A percentile compares a stretch with the other conserved stretches of the same genome.
Evolutionary conservation across 2,797 vertebrate species (phyloP).

Genomic region (Steatocranus sp.): DNA sequence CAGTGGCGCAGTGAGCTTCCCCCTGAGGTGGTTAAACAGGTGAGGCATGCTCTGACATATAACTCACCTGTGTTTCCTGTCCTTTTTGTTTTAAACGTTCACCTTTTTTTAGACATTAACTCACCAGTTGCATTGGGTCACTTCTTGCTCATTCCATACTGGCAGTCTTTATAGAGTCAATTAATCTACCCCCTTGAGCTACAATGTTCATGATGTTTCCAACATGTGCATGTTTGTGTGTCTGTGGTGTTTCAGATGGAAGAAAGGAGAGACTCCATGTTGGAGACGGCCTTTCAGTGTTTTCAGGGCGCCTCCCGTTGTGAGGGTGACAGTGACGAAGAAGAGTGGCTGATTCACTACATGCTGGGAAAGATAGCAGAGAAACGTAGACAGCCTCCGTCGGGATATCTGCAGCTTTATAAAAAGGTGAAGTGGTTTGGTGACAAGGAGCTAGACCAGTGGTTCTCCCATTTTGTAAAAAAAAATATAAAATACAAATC

Average conservation of each 20-base stretch:
- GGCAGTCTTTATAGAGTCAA: neutral
- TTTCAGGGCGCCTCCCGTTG: conserved; percentile 89
- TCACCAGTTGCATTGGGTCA: conserved; percentile 9
- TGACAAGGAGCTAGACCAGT: too few species aligned
- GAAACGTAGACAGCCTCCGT: conserved; percentile 84
- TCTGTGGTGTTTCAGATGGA: conserved; percentile 81
- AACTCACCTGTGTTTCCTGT: neutral
- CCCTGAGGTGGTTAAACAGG: conserved; percentile 87
- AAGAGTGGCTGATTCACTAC: conserved; percentile 99
- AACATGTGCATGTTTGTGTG: neutral
- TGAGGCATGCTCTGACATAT: conserved; percentile 33
- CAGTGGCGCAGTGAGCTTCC: conserved; percentile 89
- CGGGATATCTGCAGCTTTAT: conserved; percentile 88
- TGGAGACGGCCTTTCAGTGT: conserved; percentile 89
- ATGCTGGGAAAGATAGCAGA: conserved; percentile 98
- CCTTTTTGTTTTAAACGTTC: neutral
- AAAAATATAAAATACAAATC: neutral
- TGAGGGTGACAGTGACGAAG: conserved; percentile 92
- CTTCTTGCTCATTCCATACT: neutral
- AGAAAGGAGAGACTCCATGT: conserved; percentile 88
- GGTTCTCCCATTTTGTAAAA: neutral
- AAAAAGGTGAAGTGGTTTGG: conserved; percentile 75
- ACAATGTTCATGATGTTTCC: conserved; percentile 4
- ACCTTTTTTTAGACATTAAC: neutral
- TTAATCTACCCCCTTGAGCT: conserved; percentile 7